Conservation (phyloP, 2,797 vertebrate genomes). For the Threskiornis aethiopicus region DNA sequence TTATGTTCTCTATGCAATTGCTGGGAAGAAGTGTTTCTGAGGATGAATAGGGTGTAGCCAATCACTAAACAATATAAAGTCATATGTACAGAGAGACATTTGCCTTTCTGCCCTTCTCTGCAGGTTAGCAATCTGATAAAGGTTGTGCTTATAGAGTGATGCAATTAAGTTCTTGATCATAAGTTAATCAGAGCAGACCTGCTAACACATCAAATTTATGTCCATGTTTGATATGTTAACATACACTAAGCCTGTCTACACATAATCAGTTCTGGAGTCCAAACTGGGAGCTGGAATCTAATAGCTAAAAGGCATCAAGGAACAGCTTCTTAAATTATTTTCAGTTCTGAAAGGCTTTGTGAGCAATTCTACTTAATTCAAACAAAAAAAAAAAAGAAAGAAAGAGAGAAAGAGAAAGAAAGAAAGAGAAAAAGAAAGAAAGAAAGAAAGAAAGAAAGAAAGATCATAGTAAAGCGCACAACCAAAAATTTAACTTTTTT, state of each 20-base stretch:
- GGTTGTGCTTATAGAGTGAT: not conserved
- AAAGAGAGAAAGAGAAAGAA: too few relatives aligned
- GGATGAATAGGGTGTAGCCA: not conserved
- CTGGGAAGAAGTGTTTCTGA: not conserved
- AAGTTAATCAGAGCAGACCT: slow-evolving; percentile 19
- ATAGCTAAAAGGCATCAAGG: not conserved
- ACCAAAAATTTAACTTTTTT: not conserved
- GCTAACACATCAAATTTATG: slow-evolving; percentile 33
- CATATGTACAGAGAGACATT: not conserved
- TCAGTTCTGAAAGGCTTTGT: not conserved
- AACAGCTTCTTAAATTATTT: slow-evolving; percentile 8
- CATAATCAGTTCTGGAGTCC: not conserved
- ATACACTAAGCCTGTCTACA: slow-evolving; percentile 24
- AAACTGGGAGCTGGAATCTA: not conserved
- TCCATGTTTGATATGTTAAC: slow-evolving; percentile 34
- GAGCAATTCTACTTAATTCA: not conserved
- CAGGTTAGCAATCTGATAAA: not conserved
- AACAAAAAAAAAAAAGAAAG: not conserved
- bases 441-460: too few relatives aligned
- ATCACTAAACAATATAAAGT: not conserved
- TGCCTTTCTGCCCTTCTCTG: not conserved
- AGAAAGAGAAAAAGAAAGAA: too few relatives aligned
- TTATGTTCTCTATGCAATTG: not conserved
- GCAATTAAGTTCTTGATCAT: slow-evolving; percentile 33
- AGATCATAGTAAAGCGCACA: not conserved